These are phyloP conservation scores for Argopecten irradians DNA, from an alignment of 1,140 invertebrate species.

Conservation along the genomic window DNA sequence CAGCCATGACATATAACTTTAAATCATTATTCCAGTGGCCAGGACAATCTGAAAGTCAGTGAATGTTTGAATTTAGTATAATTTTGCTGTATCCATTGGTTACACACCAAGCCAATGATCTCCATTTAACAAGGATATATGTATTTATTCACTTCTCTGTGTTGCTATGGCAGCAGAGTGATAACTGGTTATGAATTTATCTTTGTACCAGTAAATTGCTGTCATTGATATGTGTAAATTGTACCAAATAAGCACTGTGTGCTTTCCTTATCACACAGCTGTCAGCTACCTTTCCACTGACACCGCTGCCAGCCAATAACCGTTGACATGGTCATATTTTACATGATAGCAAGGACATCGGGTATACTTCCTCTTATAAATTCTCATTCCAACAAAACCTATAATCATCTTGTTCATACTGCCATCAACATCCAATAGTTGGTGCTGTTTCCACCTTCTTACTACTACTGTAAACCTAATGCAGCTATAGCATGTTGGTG, in stretches of 20 bases:
- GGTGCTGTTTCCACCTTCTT: too few relatives aligned
- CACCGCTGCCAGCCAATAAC: too few relatives aligned
- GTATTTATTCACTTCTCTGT: background rate
- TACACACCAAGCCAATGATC: background rate
- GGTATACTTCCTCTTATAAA: too few relatives aligned
- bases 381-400: too few relatives aligned
- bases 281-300: background rate
- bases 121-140: background rate
- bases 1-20: background rate
- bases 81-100: background rate
- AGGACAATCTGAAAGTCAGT: background rate
- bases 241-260: background rate
- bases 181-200: background rate
- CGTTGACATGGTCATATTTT: too few relatives aligned
- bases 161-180: background rate
- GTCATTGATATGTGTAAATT: background rate
- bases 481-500: too few relatives aligned
- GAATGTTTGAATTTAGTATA: background rate
- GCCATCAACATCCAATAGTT: too few relatives aligned
- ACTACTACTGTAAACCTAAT: too few relatives aligned
- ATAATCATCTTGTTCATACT: too few relatives aligned
- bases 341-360: too few relatives aligned
- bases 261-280: background rate
- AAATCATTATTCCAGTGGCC: background rate
- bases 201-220: background rate